These are phyloP conservation scores for Oxyruncus cristatus DNA, from an alignment of 2,113 vertebrate species.

Conservation along the genomic window DNA sequence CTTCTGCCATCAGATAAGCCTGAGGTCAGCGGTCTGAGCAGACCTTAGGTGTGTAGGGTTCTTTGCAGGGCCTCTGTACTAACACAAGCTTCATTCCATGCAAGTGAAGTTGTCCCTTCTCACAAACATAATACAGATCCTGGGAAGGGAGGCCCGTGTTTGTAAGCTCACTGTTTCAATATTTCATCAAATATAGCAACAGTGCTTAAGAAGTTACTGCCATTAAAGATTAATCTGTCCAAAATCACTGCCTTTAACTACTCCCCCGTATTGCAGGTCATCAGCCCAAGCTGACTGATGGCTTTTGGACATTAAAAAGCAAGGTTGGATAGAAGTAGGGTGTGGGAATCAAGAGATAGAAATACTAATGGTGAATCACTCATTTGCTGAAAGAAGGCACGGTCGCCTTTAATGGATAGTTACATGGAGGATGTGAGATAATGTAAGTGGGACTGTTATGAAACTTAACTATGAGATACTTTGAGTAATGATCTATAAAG, in stretches of 20 bases:
- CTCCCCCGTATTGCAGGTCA: not conserved
- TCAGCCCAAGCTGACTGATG: not conserved
- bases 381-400: not conserved
- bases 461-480: slow-evolving; percentile 36
- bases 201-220: not conserved
- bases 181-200: not conserved
- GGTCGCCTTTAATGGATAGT: not conserved
- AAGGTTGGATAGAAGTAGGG: not conserved
- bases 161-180: not conserved
- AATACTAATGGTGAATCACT: not conserved
- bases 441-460: slow-evolving; percentile 11
- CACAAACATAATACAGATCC: not conserved
- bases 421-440: slow-evolving; percentile 1
- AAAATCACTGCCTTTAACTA: not conserved
- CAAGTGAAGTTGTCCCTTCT: not conserved
- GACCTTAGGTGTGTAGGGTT: not conserved
- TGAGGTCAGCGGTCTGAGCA: not conserved
- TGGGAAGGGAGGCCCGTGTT: not conserved
- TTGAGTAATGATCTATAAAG: slow-evolving; percentile 42
- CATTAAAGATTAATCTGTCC: not conserved
- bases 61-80: not conserved
- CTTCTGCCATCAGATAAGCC: not conserved
- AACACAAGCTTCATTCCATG: not conserved
- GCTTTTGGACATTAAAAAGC: not conserved
- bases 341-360: not conserved